Base-by-base conservation (phyloP, 2,888 invertebrate genomes). In the Aethes cnicana region DNA sequence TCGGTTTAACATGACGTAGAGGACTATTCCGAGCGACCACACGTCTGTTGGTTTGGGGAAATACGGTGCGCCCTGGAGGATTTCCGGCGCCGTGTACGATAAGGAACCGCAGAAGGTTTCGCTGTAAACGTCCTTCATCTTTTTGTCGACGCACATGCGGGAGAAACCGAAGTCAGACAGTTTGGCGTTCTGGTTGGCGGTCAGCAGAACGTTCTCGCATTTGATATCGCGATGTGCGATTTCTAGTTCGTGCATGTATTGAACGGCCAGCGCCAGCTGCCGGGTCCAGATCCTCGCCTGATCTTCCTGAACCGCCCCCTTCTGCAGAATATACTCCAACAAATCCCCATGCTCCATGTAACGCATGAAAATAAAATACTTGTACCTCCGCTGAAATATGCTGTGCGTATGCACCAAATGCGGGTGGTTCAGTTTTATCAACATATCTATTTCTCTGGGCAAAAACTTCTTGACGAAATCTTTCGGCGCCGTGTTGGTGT, bases 71-170 rank as follows among this genome's bases (percentile, higher is more conserved):
- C 95, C 95, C 58, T 93, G 91, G n/a, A 97, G 84, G 54, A 97
- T 94, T 83, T 97, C 97, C 0, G 97, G 96, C 0, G 97, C 95
- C 0, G 95, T 96, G 69, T 97, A 97, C 0, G 96, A 95, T 11
- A 96, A 81, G 0, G 96, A 96, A 0, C 96, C 97, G 70, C 96
- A 97, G 74, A 94, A 96, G 0, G 96, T 96, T 64, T 93, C 92
- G 65, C 96, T 96, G 42, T 92, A 82, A 9, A 93, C 74, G 18
- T 88, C 83, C 47, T 72, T 79, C 30, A 78, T 67, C 47, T 74
- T 73, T 37, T 81, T 78, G 58, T 90, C 85, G 11, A 91, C 77
- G 59, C 86, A 85, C 35, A 66, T 58, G 3, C 90, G 90, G 0
- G 96, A 92, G 73, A 96, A 96, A 2, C 96, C 96, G 68, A 96